Base-by-base conservation (phyloP, 2,113 vertebrate genomes). In the Martes martes region DNA sequence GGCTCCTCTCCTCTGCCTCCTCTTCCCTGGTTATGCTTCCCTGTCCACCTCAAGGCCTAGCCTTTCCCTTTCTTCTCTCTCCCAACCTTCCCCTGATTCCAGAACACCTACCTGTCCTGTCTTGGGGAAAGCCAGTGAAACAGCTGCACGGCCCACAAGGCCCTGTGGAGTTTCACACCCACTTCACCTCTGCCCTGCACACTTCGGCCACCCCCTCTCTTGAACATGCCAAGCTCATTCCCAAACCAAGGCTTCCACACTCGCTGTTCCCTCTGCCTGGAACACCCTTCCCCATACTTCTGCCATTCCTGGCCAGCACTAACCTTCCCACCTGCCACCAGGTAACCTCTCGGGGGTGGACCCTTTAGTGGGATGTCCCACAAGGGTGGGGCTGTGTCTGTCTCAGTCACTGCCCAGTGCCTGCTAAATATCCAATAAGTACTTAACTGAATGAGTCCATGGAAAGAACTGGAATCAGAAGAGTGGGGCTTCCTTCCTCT, bases 371-470 rank as follows among this genome's bases (percentile, higher is more conserved):
- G 52, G 52, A 33, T 36, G 26, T 21, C 57, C 57, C 24, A 4
- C 0, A 2, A 42, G 36, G 31, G 39, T 21, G 2, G 42, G 55
- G 6, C 18, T 36, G 7, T 0, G 1, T 57, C 65, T 67, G n/a
- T 79, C 61, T 10, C 21, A 13, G 50, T 76, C 73, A 42, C 21
- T 7, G 67, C 11, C 42, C 67, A 26, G 84, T 21, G 8, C 57
- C 0, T 4, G 81, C 36, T 10, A 39, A 50, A n/a, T 39, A 14
- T 39, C 76, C 42, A 19, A 0, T 42, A 52, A 52, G 26, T 15
- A 1, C 13, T 8, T 2, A 45, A 11, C 28, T 10, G 65, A 42
- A 16, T 7, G 65, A 42, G 13, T 18, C 52, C 52, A 6, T 42
- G 39, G 9, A 13, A 47, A 93, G 73, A 78, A n/a, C 3, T 42